A percentile compares a stretch with the other conserved stretches of the same genome.
Conservation (phyloP, 2,113 vertebrate species). For the Rhodinocichla rosea region DNA sequence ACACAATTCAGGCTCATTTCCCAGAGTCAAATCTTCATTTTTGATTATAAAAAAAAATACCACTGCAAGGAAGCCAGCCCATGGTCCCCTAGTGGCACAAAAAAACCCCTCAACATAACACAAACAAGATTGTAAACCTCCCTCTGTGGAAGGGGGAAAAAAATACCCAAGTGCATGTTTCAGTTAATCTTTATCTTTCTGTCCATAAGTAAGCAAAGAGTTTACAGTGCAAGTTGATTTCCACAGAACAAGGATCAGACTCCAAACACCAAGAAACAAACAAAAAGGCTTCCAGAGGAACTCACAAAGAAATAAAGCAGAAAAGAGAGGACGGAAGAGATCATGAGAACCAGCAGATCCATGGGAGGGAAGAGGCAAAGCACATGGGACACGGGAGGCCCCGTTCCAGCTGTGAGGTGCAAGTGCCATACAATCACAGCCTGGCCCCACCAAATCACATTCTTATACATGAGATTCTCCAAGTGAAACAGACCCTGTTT, state of each 20-base stretch:
- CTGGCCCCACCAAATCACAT: constrained; percentile 13
- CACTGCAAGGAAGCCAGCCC: background rate
- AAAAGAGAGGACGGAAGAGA: constrained; percentile 15
- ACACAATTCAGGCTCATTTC: background rate
- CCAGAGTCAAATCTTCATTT: background rate
- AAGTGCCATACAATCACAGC: background rate
- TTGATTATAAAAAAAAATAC: background rate
- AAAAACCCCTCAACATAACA: background rate
- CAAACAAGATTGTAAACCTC: constrained; percentile 7
- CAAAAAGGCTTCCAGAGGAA: constrained; percentile 43
- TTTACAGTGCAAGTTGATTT: constrained; percentile 74
- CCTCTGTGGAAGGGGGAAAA: background rate
- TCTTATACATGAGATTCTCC: background rate
- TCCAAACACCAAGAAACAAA: constrained; percentile 62
- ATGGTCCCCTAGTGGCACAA: background rate
- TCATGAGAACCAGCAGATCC: constrained; percentile 35
- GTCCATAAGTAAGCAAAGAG: constrained; percentile 64
- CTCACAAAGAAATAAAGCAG: constrained; percentile 54
- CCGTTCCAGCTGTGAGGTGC: background rate
- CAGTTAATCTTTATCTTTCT: constrained; percentile 65
- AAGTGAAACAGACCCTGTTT: background rate
- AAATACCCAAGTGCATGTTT: constrained; percentile 29
- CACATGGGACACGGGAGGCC: background rate
- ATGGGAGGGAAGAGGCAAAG: constrained; percentile 26
- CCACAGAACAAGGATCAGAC: constrained; percentile 61